Percentiles rank a stretch among this genome's conserved stretches.
phyloP scores from a whole-genome alignment of 2,797 vertebrate species.

The Echeneis naucrates region DNA sequence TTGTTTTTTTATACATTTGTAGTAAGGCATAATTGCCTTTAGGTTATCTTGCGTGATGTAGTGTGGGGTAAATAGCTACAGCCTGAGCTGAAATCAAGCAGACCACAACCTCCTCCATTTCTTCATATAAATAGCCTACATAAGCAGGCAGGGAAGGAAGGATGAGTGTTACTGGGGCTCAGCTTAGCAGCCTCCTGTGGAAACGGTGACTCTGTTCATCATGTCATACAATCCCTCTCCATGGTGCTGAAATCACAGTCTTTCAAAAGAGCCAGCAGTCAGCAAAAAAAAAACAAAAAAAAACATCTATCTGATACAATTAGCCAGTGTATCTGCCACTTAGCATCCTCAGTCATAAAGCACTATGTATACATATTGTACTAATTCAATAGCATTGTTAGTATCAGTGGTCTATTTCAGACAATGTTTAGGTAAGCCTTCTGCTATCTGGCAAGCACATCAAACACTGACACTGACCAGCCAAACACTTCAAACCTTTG shows the following conservation, averaged over 20 bases:
- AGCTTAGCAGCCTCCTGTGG: too few relatives aligned
- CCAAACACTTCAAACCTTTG: not conserved
- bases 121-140: not conserved
- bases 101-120: not conserved
- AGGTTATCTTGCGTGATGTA: not conserved
- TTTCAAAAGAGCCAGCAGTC: not conserved
- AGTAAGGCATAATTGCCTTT: not conserved
- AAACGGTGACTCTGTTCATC: too few relatives aligned
- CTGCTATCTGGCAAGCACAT: not conserved
- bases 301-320: too few relatives aligned
- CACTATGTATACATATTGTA: not conserved
- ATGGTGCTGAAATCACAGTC: slow-evolving; percentile 56
- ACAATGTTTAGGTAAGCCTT: not conserved
- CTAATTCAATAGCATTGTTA: not conserved
- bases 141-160: not conserved
- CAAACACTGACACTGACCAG: too few relatives aligned
- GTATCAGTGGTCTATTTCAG: not conserved
- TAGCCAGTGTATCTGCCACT: not conserved
- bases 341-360: not conserved
- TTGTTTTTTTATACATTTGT: not conserved
- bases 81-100: not conserved
- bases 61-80: not conserved
- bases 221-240: slow-evolving; percentile 48
- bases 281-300: slow-evolving; percentile 6
- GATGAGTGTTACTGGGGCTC: not conserved